Conservation (phyloP, 2,113 vertebrate species). For the Acanthochromis polyacanthus region DNA sequence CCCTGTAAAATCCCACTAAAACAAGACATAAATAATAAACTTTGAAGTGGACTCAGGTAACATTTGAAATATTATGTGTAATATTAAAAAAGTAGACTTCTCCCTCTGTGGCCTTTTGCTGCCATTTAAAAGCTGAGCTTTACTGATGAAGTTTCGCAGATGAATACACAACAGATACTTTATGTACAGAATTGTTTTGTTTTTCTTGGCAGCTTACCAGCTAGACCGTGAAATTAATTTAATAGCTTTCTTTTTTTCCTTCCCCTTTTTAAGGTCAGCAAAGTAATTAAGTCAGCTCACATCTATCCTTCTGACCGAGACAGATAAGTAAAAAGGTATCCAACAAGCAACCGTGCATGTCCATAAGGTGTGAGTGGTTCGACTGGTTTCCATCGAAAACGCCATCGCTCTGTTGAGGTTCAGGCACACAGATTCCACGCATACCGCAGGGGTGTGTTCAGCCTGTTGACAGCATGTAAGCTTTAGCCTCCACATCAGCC, state of each 20-base stretch:
- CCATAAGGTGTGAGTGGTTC: slow-evolving; percentile 50
- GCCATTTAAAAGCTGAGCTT: slow-evolving; percentile 16
- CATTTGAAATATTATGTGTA: neutral
- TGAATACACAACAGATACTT: slow-evolving; percentile 32
- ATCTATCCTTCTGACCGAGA: slow-evolving; percentile 31
- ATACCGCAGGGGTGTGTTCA: slow-evolving; percentile 55
- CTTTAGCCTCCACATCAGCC: slow-evolving; percentile 43
- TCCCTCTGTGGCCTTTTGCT: neutral
- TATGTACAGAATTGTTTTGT: slow-evolving; percentile 9
- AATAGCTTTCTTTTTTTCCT: slow-evolving; percentile 24
- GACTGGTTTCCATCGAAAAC: slow-evolving; percentile 57
- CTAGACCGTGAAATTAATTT: slow-evolving; percentile 41
- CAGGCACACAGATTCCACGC: slow-evolving; percentile 49
- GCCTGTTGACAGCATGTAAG: slow-evolving; percentile 34
- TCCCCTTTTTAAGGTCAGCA: slow-evolving; percentile 62
- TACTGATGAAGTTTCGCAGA: neutral
- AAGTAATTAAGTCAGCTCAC: slow-evolving; percentile 55
- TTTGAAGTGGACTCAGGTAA: too few relatives aligned
- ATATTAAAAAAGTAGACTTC: neutral
- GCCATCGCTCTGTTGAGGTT: neutral
- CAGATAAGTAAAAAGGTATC: slow-evolving; percentile 35
- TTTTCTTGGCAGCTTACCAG: slow-evolving; percentile 18
- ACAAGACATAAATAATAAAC: neutral
- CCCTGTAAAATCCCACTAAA: neutral
- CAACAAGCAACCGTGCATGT: neutral